Evolutionary conservation across 2,888 invertebrate genomes (phyloP), one percentile per base, ranked within the genome.

Genomic region (Amphipoea oculea): DNA sequence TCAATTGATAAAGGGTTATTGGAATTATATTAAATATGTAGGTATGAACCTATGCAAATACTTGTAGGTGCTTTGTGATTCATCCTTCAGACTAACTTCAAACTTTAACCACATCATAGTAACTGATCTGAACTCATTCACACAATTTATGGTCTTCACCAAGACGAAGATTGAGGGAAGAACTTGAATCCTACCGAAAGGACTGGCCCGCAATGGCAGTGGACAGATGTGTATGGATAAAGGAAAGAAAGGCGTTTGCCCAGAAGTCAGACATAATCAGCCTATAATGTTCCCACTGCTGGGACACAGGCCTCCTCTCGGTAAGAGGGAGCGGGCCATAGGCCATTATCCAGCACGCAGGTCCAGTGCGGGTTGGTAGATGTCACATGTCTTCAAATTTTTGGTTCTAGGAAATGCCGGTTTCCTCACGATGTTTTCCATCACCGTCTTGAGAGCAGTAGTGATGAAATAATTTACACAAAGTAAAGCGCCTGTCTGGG

Each of bases 1-100:
- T 81, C 69, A 84, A 84, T 70, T 84, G 62, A 77, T 45, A 60
- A 60, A 66, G 69, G 69, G 42, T 70, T 81, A 60, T 70, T 60
- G 51, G 48, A 62, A 57, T 57, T 29, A 76, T 74, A 75, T 75
- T 36, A 57, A 69, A 42, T 17, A 66, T 67, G 23, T 67, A 45
- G 11, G 23, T 81, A 57, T 36, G 9, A 36, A 23, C 57, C 20
- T 57, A 29, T 54, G 62, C 6, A 40, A 76, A 79, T 29, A 12
- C 40, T 60, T 40, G 17, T 23, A 57, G 2, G 4, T 77, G 29
- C 40, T 74, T 74, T 42, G 29, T 67, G 7, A 29, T 9, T 4
- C 12, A 14, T 12, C 2, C 20, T 62, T 71, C 17, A 17, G 63
- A 14, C 1, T 11, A 42, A 17, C 20, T 20, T 29, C 17, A 17